Percentiles rank a stretch among this genome's conserved stretches.
Conservation (phyloP, 2,113 vertebrate species). For the Hemiscyllium ocellatum region DNA sequence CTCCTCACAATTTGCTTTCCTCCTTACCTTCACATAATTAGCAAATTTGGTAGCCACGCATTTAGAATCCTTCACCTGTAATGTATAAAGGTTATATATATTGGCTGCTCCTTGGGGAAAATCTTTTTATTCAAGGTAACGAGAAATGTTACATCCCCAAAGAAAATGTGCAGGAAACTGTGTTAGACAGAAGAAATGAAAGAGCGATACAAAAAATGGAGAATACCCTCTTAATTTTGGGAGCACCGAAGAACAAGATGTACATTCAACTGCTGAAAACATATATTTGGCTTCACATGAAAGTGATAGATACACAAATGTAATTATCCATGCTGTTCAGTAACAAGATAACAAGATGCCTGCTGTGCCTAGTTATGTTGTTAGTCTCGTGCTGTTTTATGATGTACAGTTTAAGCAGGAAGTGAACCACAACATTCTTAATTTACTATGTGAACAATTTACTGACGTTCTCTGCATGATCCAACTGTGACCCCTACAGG, state of each 20-base stretch:
- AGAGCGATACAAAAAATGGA: background rate
- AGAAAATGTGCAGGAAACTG: background rate
- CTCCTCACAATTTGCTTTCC: too few relatives aligned
- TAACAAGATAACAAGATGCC: conserved; percentile 24
- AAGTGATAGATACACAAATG: background rate
- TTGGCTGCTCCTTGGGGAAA: too few relatives aligned
- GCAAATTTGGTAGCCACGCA: too few relatives aligned
- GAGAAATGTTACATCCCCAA: background rate
- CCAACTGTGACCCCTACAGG: conserved; percentile 37
- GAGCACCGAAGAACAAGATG: background rate
- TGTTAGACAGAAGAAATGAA: background rate
- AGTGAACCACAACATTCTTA: conserved; percentile 35
- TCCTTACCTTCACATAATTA: too few relatives aligned
- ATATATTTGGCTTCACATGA: background rate
- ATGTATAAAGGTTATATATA: too few relatives aligned
- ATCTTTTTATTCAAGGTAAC: too few relatives aligned
- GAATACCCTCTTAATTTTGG: background rate
- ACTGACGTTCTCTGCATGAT: conserved; percentile 34
- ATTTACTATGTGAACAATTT: conserved; percentile 31
- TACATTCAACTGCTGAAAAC: background rate
- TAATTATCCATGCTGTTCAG: conserved; percentile 31
- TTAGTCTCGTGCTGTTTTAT: conserved; percentile 36
- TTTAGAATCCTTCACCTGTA: too few relatives aligned
- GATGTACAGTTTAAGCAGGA: conserved; percentile 29
- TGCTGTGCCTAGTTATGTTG: conserved; percentile 18